Evolutionary conservation across 2,888 invertebrate species (phyloP), one percentile per base, ranked within the genome.

Genomic region (Leptopilina drosophilae): DNA sequence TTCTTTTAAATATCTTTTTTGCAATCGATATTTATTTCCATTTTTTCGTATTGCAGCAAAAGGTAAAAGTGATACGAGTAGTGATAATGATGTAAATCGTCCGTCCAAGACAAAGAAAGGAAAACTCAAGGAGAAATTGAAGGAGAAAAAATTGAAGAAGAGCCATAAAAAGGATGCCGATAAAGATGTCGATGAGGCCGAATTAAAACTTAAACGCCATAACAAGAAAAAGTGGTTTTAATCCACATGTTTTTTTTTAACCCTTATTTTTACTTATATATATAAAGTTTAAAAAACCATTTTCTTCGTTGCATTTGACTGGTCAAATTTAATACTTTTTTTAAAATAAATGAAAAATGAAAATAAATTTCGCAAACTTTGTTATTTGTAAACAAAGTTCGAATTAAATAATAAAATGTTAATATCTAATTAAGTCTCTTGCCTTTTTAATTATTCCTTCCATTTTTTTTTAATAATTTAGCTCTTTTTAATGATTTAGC

Each of bases 131-230:
- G 92, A 92, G 64, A 94, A 93, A 87, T 90, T 92, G 5, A 91
- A 90, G 73, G 91, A 92, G 77, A 90, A 89, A 78, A 89, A 89
- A 77, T 85, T 86, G 78, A 94, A 93, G 87, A 94, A 94, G 87
- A 87, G 85, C 79, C 88, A 91, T 77, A 92, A 92, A 81, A 89
- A 93, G 62, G 94, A 95, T 89, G 93, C 93, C 40, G 95, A 95
- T 88, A 95, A 94, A 90, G 95, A 94, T 87, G 92, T 94, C 65
- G 94, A 94, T 86, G 94, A 94, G 85, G 90, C 92, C 84, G 94
- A 94, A 88, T 83, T 89, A 49, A 90, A 90, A 82, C 85, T 88
- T 82, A 91, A 92, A 88, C 92, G 93, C 85, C 91, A 93, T 87
- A 92, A 89, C 82, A 93, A 93, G 86, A 93, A 92, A 89, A 93